Conservation (phyloP, 2,113 vertebrate genomes). For the Pardalotus punctatus region DNA sequence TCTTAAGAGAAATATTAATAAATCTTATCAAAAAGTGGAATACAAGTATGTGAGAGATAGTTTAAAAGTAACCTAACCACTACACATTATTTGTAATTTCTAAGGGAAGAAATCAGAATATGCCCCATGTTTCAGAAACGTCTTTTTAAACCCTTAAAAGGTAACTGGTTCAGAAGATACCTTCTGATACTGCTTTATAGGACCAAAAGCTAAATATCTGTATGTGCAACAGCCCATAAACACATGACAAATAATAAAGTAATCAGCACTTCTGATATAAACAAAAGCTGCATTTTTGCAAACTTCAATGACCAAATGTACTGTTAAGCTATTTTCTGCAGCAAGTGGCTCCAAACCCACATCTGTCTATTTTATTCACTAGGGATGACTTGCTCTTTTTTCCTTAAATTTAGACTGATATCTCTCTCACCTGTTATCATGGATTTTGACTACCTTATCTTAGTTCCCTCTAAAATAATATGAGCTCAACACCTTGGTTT, state of each 20-base stretch:
- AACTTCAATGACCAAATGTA: background rate
- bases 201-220: background rate
- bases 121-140: background rate
- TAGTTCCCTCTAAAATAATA: background rate
- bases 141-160: background rate
- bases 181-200: background rate
- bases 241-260: background rate
- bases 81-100: background rate
- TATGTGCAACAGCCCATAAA: background rate
- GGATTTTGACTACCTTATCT: background rate
- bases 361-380: background rate
- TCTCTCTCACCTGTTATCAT: background rate
- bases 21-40: background rate
- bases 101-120: background rate
- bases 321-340: background rate
- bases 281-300: background rate
- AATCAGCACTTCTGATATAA: background rate
- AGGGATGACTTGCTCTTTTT: background rate
- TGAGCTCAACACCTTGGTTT: background rate
- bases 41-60: background rate
- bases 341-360: background rate
- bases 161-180: background rate
- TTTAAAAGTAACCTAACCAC: background rate
- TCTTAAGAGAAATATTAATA: background rate
- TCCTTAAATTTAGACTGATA: background rate